Conservation (phyloP, 2,888 invertebrate genomes). For the Lycocerus yunnanus region DNA sequence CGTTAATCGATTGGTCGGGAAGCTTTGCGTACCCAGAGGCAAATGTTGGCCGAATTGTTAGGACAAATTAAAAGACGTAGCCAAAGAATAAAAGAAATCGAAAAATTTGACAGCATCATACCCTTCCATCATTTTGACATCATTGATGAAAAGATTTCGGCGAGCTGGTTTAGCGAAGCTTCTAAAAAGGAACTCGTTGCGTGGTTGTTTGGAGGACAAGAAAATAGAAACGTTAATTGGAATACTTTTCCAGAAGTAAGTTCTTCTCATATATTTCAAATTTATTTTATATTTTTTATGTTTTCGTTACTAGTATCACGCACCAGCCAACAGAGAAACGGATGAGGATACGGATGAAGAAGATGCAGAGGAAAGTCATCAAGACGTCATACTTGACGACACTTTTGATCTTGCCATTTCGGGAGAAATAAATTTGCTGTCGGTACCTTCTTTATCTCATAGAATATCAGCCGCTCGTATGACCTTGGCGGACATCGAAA, state of each 20-base stretch:
- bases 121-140: constrained; percentile 37
- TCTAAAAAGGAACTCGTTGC: constrained; percentile 29
- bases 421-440: background rate
- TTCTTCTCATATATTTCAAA: no score
- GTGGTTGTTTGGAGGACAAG: constrained; percentile 39
- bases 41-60: background rate
- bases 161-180: constrained; percentile 52
- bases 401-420: background rate
- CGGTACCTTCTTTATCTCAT: background rate
- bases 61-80: constrained; percentile 4
- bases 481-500: background rate
- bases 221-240: background rate
- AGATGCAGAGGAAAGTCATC: background rate
- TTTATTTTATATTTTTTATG: background rate
- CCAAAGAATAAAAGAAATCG: constrained; percentile 34
- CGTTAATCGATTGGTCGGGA: background rate
- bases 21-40: background rate
- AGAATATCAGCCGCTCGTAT: background rate
- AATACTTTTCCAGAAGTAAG: background rate
- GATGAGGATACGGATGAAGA: background rate
- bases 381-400: background rate
- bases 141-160: constrained; percentile 38
- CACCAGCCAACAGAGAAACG: background rate
- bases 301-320: background rate
- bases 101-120: constrained; percentile 50